Percentiles rank a stretch among this genome's conserved stretches.
Conservation (phyloP, 2,797 vertebrate genomes). For the Mallotus villosus region DNA sequence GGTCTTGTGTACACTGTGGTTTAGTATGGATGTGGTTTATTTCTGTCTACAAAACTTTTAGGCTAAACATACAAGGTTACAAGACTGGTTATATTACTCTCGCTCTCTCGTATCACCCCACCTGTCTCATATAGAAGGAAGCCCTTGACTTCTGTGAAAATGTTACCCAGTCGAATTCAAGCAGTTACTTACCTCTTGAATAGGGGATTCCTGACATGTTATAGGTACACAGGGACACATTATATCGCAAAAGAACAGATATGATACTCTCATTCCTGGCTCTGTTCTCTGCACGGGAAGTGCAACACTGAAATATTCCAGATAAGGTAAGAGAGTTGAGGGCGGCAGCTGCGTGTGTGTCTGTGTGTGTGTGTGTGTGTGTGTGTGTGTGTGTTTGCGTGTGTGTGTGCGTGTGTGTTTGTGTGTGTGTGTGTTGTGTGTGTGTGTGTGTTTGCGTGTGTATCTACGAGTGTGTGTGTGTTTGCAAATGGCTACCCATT, state of each 20-base stretch:
- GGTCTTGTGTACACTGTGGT: no score
- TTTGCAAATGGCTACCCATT: constrained; percentile 47
- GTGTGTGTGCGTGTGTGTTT: not conserved
- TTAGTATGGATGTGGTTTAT: not conserved
- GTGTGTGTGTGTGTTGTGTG: not conserved
- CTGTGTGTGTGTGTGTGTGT: not conserved
- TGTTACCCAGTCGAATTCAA: not conserved
- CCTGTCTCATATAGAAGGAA: not conserved
- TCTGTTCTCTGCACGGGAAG: constrained; percentile 21
- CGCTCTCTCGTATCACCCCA: not conserved
- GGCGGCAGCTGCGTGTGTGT: not conserved
- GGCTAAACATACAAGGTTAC: not conserved
- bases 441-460: not conserved
- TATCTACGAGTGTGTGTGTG: not conserved
- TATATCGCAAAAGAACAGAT: constrained; percentile 12
- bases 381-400: not conserved
- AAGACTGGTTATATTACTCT: no score
- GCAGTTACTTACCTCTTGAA: not conserved
- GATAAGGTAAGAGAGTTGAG: constrained; percentile 42
- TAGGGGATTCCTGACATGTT: no score
- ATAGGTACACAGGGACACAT: no score
- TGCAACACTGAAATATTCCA: constrained; percentile 29
- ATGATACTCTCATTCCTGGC: constrained; percentile 32
- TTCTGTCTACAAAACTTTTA: not conserved
- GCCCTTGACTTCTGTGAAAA: not conserved